Base-by-base conservation (phyloP, 2,888 invertebrate species). In the Lasioglossum zephyrum region DNA sequence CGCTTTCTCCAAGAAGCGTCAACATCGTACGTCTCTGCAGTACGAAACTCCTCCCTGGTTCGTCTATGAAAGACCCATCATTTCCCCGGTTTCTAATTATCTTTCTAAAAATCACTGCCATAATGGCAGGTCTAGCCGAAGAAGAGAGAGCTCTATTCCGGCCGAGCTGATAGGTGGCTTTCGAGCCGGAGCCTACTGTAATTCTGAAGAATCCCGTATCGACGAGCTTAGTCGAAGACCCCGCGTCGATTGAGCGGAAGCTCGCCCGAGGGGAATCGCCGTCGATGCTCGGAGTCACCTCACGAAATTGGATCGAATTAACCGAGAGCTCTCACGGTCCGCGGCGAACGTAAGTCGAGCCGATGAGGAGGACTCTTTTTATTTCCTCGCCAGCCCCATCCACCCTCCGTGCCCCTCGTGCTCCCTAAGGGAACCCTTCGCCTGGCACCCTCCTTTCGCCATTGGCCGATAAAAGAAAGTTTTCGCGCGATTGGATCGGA, bases 191-290 rank as follows among this genome's bases (percentile, higher is more conserved):
- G 69, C 69, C 39, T 39, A 70, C 39, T 36, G 69, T 22, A 39
- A 39, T 39, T 39, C 39, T 41, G 53, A 26, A 18, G 31, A 39
- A 53, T 69, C 75, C 69, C 36, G 44, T 60, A 44, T 82, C 57
- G 77, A 39, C 69, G 66, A 70, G 69, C 39, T 70, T 36, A 39
- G 69, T 70, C 69, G 39, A 39, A 22, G 69, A 36, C 22, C 69
- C 39, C 76, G 79, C 86, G 81, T 90, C 83, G 86, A 88, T 90
- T 87, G 87, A 82, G 76, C 53, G 70, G 78, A 75, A 66, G 66
- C 66, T 66, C 66, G 66, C 66, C 66, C 79, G 41, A 60, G 13
- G 82, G 85, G 85, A 86, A 81, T 88, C 74, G 74, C 49, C 77
- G 87, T 77, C 66, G 36, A 81, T 66, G 79, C 53, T 82, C 77